Percentiles rank a stretch among this genome's conserved stretches.
Conservation (phyloP, 2,113 vertebrate genomes). For the Tetrax tetrax region DNA sequence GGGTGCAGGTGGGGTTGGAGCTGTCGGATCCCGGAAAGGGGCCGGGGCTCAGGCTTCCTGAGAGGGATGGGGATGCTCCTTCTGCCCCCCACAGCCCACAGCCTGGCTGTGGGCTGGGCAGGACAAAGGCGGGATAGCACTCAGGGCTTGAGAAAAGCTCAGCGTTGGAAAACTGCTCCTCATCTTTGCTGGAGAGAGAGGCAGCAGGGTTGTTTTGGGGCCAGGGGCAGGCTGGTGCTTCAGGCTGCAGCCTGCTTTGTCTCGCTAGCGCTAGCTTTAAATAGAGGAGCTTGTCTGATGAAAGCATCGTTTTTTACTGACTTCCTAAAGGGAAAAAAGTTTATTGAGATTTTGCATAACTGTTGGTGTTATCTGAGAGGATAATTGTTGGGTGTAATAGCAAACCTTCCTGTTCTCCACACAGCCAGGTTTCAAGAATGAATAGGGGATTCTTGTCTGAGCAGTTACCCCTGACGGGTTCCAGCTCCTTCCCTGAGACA, state of each 20-base stretch:
- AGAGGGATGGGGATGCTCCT: background rate
- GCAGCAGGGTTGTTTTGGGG: background rate
- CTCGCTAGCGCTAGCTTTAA: background rate
- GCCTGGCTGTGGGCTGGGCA: background rate
- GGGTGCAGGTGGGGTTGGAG: background rate
- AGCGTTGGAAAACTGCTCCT: fast-evolving
- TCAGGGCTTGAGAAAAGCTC: background rate
- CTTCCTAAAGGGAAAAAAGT: background rate
- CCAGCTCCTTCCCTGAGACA: background rate
- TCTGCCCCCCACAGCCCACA: background rate
- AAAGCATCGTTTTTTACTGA: background rate
- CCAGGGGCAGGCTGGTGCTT: background rate
- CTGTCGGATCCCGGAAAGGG: background rate
- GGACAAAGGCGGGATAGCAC: background rate
- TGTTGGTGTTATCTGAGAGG: background rate
- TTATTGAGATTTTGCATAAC: background rate
- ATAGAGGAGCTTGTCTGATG: background rate
- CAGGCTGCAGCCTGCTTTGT: background rate
- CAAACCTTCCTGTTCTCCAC: background rate
- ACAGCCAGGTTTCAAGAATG: background rate
- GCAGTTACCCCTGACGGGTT: background rate
- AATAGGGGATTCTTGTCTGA: background rate
- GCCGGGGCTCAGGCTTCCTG: background rate
- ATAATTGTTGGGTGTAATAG: background rate
- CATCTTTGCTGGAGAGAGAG: background rate